These are phyloP conservation scores for Sylvilagus bachmani DNA, from an alignment of 2,113 vertebrate species.

Conservation along the genomic window DNA sequence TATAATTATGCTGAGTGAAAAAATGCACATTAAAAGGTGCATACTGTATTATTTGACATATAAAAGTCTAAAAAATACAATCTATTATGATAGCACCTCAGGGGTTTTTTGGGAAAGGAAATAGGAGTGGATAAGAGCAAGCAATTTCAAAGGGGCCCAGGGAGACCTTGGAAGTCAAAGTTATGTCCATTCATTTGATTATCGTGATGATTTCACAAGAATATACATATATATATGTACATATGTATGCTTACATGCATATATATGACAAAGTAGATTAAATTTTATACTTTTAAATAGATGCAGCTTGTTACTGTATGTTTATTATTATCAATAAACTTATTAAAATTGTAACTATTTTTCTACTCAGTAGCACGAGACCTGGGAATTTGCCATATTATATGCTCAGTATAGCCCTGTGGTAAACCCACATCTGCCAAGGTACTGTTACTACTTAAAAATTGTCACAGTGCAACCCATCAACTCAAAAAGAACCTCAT, in stretches of 20 bases:
- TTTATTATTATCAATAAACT: not conserved
- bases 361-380: not conserved
- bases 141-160: accelerated
- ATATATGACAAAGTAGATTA: not conserved
- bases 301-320: not conserved
- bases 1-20: not conserved
- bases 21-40: not conserved
- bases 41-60: not conserved
- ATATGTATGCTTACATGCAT: too few species aligned
- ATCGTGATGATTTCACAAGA: not conserved
- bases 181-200: not conserved
- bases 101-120: too few species aligned
- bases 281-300: not conserved
- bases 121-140: not conserved
- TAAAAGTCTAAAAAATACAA: not conserved
- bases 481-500: not conserved
- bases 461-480: not conserved
- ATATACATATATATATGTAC: too few species aligned
- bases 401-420: not conserved
- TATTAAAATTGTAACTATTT: not conserved
- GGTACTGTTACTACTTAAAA: slow-evolving; percentile 20
- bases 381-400: not conserved
- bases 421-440: not conserved
- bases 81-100: not conserved
- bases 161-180: not conserved